Evolutionary conservation across 2,888 invertebrate species (phyloP).

Genomic region (Pollenia griseotomentosa): DNA sequence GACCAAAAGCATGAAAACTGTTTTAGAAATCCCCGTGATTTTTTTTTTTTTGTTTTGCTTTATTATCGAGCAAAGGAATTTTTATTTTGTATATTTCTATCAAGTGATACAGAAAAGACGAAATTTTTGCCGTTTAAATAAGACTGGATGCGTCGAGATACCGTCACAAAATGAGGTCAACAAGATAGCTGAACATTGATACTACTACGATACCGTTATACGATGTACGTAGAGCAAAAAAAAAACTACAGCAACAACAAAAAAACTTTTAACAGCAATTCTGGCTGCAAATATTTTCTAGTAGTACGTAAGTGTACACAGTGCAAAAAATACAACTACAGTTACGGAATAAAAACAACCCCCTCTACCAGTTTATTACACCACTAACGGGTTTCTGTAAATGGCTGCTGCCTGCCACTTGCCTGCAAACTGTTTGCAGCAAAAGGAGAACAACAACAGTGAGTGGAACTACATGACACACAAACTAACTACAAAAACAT

Average conservation of each 20-base stretch:
- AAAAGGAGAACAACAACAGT: slow-evolving; percentile 1
- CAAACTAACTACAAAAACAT: slow-evolving; percentile 18
- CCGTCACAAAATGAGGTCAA: slow-evolving; percentile 83
- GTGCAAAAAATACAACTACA: slow-evolving; percentile 39
- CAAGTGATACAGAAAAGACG: slow-evolving; percentile 30
- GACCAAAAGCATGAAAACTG: slow-evolving; percentile 7
- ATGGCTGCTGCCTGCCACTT: not conserved
- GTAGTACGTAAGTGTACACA: slow-evolving; percentile 8
- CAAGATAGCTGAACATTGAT: slow-evolving; percentile 74
- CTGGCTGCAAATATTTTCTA: slow-evolving; percentile 39
- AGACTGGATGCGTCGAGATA: slow-evolving; percentile 80
- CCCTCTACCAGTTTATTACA: not conserved
- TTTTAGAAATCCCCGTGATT: slow-evolving; percentile 25
- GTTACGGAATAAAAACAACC: slow-evolving; percentile 20
- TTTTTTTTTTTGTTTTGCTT: not conserved
- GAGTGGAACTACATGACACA: not conserved
- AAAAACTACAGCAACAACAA: slow-evolving; percentile 1
- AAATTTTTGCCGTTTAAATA: slow-evolving; percentile 66
- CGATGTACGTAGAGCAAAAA: slow-evolving; percentile 27
- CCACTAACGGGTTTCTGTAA: not conserved
- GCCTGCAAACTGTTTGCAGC: slow-evolving; percentile 46
- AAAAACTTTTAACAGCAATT: slow-evolving; percentile 2
- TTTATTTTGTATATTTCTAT: not conserved
- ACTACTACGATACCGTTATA: slow-evolving; percentile 57
- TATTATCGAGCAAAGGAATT: slow-evolving; percentile 53